These are phyloP conservation scores for Mamestra brassicae DNA, from an alignment of 2,888 invertebrate species.

Conservation along the genomic window DNA sequence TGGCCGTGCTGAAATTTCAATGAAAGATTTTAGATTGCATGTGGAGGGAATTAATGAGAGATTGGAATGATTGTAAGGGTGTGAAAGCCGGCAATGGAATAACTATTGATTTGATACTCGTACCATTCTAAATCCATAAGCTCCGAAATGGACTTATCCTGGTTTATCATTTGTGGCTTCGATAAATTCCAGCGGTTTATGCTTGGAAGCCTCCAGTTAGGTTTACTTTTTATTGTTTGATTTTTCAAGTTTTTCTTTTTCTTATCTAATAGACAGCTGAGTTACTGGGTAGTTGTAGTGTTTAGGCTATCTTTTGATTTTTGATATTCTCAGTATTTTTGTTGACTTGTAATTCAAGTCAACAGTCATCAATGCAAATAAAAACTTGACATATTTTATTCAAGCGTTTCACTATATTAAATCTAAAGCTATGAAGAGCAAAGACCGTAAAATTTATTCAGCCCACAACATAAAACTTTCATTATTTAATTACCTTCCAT, in stretches of 20 bases:
- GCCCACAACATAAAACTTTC: conserved; percentile 26
- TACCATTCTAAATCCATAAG: background rate
- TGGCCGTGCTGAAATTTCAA: conserved; percentile 12
- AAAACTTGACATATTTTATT: background rate
- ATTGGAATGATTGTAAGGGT: background rate
- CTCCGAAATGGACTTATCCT: too few species aligned
- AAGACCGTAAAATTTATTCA: conserved; percentile 21
- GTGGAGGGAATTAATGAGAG: background rate
- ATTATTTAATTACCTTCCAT: conserved; percentile 29
- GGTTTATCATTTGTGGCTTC: too few species aligned
- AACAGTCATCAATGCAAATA: too few species aligned
- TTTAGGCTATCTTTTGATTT: too few species aligned
- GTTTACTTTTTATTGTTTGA: too few species aligned
- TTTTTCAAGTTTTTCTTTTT: too few species aligned
- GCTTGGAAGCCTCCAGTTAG: too few species aligned
- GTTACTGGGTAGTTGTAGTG: too few species aligned
- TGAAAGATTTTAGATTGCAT: conserved; percentile 19
- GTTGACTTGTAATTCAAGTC: too few species aligned
- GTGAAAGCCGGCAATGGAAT: background rate
- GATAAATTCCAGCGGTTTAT: too few species aligned
- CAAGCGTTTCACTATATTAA: background rate
- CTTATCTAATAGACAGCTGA: too few species aligned
- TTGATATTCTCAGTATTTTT: too few species aligned
- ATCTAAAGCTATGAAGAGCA: background rate
- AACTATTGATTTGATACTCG: background rate